Conservation (phyloP, 2,113 vertebrate genomes). For the Campylomormyrus tamandua region DNA sequence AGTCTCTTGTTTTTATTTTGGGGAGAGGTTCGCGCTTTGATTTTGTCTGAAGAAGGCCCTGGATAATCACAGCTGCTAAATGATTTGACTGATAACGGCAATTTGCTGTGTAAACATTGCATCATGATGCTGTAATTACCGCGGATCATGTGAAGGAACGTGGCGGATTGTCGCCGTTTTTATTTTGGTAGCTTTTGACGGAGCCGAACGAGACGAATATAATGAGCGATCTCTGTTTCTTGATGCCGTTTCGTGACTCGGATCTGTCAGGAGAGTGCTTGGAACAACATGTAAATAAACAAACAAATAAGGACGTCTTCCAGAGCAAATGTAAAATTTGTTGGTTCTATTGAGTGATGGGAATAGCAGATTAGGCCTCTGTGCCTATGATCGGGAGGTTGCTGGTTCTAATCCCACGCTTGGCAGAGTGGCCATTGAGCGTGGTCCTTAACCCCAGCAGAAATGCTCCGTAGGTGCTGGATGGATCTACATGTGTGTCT, state of each 20-base stretch:
- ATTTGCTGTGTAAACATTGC: slow-evolving; percentile 9
- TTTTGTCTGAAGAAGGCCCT: not conserved
- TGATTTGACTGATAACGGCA: slow-evolving; percentile 9
- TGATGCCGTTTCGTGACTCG: not conserved
- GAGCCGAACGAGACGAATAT: not conserved
- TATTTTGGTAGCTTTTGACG: not conserved
- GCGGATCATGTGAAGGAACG: not conserved
- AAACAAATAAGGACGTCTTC: not conserved
- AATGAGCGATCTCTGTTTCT: not conserved
- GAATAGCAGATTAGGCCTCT: not conserved
- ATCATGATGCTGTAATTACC: slow-evolving; percentile 7
- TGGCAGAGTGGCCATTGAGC: not conserved
- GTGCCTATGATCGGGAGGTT: not conserved
- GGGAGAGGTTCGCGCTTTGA: not conserved
- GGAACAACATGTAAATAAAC: not conserved
- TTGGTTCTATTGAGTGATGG: not conserved
- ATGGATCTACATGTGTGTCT: not conserved
- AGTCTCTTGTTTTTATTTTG: not conserved
- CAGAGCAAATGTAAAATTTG: not conserved
- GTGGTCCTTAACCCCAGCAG: not conserved
- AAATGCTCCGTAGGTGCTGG: not conserved
- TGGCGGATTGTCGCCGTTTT: not conserved
- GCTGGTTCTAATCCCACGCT: not conserved
- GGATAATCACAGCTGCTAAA: slow-evolving; percentile 1
- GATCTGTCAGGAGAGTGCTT: not conserved